phyloP scores from a whole-genome alignment of 2,888 invertebrate species.

The Oligia fasciuncula region DNA sequence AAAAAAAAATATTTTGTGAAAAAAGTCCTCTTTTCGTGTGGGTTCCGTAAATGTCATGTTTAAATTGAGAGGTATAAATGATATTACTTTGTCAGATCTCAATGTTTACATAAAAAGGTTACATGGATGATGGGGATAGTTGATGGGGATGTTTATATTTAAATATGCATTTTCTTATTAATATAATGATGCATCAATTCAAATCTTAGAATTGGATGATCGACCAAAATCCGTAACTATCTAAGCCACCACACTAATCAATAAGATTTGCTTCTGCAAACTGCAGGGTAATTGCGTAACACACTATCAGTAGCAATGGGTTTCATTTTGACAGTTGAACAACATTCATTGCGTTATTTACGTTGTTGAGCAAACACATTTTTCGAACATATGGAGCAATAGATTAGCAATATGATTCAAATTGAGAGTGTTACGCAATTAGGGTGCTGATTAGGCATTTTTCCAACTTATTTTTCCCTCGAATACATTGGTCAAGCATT shows the following conservation, averaged over 20 bases:
- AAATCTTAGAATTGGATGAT: conserved; percentile 7
- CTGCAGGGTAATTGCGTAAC: too few relatives aligned
- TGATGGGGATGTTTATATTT: background rate
- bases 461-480: background rate
- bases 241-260: background rate
- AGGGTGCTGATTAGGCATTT: background rate
- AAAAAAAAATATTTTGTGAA: conserved; percentile 38
- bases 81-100: conserved; percentile 39
- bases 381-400: too few relatives aligned
- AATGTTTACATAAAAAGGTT: conserved; percentile 17
- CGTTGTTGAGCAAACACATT: too few relatives aligned
- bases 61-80: conserved; percentile 49
- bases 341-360: too few relatives aligned
- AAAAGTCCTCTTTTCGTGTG: conserved; percentile 27
- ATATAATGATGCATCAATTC: background rate
- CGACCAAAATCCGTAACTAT: background rate
- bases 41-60: conserved; percentile 56
- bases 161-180: conserved; percentile 7
- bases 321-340: too few relatives aligned
- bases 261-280: background rate
- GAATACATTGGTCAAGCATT: background rate
- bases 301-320: too few relatives aligned
- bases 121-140: too few relatives aligned
- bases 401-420: too few relatives aligned
- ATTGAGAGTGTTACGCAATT: too few relatives aligned